phyloP scores from a whole-genome alignment of 1,140 invertebrate genomes.

The Zophobas atratus region DNA sequence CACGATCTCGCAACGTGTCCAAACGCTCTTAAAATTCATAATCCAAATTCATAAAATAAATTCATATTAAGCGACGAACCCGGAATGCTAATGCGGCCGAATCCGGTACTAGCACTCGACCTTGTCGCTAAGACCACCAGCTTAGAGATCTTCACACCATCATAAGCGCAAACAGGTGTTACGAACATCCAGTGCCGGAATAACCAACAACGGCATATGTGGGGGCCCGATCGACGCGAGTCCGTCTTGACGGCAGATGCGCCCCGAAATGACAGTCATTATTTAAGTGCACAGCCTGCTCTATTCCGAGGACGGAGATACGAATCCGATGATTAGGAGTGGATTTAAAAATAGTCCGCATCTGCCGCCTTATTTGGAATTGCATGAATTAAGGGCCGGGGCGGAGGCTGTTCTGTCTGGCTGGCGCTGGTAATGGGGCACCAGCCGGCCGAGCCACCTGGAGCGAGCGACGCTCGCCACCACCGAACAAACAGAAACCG shows the following conservation, averaged over 20 bases:
- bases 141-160: slow-evolving; percentile 17
- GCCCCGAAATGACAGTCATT: slow-evolving; percentile 38
- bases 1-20: no score
- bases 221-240: not conserved
- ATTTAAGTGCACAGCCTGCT: slow-evolving; percentile 40
- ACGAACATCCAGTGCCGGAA: not conserved
- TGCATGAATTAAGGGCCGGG: slow-evolving; percentile 27
- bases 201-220: slow-evolving; percentile 6
- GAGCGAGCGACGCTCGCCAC: no score
- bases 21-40: no score
- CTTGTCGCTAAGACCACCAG: slow-evolving; percentile 31
- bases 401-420: slow-evolving; percentile 26
- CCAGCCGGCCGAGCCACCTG: no score
- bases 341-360: slow-evolving; percentile 35
- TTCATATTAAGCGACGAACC: not conserved
- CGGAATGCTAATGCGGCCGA: slow-evolving; percentile 10
- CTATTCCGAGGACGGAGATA: slow-evolving; percentile 38
- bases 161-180: slow-evolving; percentile 26
- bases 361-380: slow-evolving; percentile 38
- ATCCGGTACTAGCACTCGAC: not conserved
- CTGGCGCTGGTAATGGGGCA: slow-evolving; percentile 18
- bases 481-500: no score
- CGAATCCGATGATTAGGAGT: slow-evolving; percentile 39
- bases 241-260: slow-evolving; percentile 21
- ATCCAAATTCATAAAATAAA: no score